Evolutionary conservation across 2,888 invertebrate species (phyloP).

Genomic region (Cheilosia pagana): DNA sequence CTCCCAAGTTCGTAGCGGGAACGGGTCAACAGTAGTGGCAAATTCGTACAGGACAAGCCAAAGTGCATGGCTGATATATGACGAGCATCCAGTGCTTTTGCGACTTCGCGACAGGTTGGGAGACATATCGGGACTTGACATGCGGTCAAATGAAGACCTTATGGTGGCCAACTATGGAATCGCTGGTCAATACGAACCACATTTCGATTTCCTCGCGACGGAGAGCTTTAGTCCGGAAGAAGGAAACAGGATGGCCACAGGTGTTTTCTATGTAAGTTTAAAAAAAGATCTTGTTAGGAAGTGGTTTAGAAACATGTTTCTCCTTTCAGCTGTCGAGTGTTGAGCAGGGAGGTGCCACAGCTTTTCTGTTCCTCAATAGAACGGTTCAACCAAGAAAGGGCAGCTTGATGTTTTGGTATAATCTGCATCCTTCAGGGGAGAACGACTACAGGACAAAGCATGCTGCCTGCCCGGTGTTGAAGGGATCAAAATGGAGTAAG

Average conservation of each 20-base stretch:
- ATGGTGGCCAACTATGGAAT: constrained; percentile 89
- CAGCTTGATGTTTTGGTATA: constrained; percentile 82
- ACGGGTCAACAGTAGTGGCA: no score
- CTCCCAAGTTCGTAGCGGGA: no score
- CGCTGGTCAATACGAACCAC: constrained; percentile 88
- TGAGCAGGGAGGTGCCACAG: constrained; percentile 98
- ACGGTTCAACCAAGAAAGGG: constrained; percentile 93
- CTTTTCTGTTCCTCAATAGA: constrained; percentile 94
- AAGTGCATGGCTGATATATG: constrained; percentile 84
- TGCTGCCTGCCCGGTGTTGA: constrained; percentile 80
- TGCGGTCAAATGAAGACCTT: constrained; percentile 86
- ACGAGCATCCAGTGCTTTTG: constrained; percentile 67
- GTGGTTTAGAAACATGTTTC: constrained; percentile 78
- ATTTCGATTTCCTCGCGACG: constrained; percentile 86
- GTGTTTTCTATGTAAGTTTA: constrained; percentile 95
- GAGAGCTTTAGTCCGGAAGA: neutral
- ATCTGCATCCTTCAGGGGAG: constrained; percentile 79
- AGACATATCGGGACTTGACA: constrained; percentile 85
- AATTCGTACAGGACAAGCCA: constrained; percentile 90
- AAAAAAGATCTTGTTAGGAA: neutral
- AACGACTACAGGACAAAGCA: constrained; percentile 80
- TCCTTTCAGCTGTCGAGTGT: constrained; percentile 95
- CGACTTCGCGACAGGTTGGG: constrained; percentile 86
- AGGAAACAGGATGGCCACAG: constrained; percentile 98
- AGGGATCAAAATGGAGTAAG: constrained; percentile 79